Evolutionary conservation across 2,113 vertebrate species (phyloP).

Genomic region (Diglossa brunneiventris): DNA sequence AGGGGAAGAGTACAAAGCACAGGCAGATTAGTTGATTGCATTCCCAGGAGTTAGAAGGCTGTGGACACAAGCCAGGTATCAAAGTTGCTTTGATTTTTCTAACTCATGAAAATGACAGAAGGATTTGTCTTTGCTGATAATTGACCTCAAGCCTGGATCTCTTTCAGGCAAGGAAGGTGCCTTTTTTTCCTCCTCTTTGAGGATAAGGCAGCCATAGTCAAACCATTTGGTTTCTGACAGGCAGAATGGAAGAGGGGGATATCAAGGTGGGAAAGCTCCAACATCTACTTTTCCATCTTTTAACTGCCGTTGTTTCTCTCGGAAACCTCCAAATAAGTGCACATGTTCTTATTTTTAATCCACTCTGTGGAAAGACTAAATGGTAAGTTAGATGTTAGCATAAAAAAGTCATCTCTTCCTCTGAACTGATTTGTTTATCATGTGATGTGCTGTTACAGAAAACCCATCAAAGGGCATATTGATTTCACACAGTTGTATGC

Average conservation of each 20-base stretch:
- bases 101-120: background rate
- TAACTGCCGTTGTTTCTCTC: background rate
- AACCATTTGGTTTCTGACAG: background rate
- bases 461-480: background rate
- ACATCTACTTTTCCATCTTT: background rate
- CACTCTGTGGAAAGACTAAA: background rate
- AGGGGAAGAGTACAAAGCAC: background rate
- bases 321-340: background rate
- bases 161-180: background rate
- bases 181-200: background rate
- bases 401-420: background rate
- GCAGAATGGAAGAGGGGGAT: background rate
- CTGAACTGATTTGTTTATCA: background rate
- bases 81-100: conserved; percentile 40
- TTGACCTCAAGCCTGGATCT: background rate
- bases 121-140: conserved; percentile 9
- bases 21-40: background rate
- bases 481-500: background rate
- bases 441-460: background rate
- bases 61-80: background rate
- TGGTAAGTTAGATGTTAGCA: background rate
- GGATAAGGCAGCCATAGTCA: background rate
- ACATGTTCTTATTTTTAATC: background rate
- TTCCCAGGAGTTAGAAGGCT: background rate
- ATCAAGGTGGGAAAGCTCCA: background rate